Evolutionary conservation across 1,140 invertebrate genomes (phyloP), one percentile per base, ranked within the genome.

Genomic region (Drosophila sp.): DNA sequence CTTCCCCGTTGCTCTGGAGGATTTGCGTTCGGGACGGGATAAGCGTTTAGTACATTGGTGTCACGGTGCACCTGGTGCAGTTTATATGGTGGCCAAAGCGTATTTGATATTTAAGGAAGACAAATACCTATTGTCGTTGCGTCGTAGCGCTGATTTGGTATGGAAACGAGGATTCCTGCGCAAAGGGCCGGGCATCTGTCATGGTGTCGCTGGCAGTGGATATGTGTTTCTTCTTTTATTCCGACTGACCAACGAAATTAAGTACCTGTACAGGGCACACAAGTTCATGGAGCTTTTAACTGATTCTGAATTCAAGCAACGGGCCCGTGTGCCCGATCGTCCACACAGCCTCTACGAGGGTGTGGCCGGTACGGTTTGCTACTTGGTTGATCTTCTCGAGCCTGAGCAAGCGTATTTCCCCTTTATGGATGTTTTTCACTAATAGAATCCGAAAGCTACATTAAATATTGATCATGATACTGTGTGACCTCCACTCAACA

Each of bases 331-430:
- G 2, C 97, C 97, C 1, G 97, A 98, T 92, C 93, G 93, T 79
- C 97, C 97, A 0, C 96, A 94, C 75, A 97, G 96, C 85, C 93
- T 98, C 40, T 98, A 95, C 92, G 97, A 98, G 93, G 97, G 97
- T 3, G 93, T 95, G 57, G 96, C 97, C 54, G 97, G 97, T 4
- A 96, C 97, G 25, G 95, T 96, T 10, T 98, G 97, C 80, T 98
- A 94, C 86, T 92, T 98, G 35, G 93, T 94, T 6, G 97, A 98
- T 93, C 90, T 98, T 0, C 87, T 96, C 1, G 92, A 95, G 54
- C 97, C 97, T 6, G 92, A 95, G 27, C 93, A 95, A 75, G 96
- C 97, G 17, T 93, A 94, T 77, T 98, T 98, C 93, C 98, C 98
- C 8, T 96, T 98, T 89, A 96, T 96, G 92, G 95, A 97, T 93